Conservation (phyloP, 2,888 invertebrate genomes). For the Sminthurinus aureus region DNA sequence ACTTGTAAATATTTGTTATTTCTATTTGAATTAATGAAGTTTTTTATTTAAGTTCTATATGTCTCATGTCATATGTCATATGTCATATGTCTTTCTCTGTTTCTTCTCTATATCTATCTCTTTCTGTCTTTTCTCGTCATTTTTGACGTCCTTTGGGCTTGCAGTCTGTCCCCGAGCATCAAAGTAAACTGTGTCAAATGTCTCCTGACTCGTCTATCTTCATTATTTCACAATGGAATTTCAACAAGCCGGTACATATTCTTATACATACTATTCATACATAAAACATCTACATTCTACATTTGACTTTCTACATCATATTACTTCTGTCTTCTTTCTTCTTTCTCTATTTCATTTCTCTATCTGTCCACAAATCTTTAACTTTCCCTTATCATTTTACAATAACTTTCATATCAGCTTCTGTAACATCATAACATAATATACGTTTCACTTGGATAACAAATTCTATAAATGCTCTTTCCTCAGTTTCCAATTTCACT, state of each 20-base stretch:
- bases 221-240: conserved; percentile 59
- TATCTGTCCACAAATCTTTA: conserved; percentile 18
- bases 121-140: background rate
- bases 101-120: background rate
- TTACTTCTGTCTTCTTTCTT: conserved; percentile 9
- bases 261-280: background rate
- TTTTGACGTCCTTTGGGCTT: background rate
- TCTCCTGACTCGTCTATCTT: conserved; percentile 58
- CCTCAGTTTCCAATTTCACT: too few species aligned
- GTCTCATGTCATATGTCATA: too few species aligned
- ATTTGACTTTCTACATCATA: background rate
- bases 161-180: conserved; percentile 50
- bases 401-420: too few species aligned
- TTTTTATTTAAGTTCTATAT: background rate
- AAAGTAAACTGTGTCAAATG: conserved; percentile 57
- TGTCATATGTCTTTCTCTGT: too few species aligned
- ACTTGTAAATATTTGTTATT: background rate
- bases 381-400: background rate
- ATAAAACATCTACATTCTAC: too few species aligned
- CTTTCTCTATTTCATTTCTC: conserved; percentile 17
- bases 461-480: too few species aligned
- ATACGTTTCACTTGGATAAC: too few species aligned
- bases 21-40: too few species aligned
- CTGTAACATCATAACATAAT: too few species aligned
- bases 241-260: conserved; percentile 50